A percentile compares a stretch with the other conserved stretches of the same genome.
These are phyloP conservation scores for Nomada lathburiana DNA, from an alignment of 2,888 invertebrate genomes.

Conservation along the genomic window DNA sequence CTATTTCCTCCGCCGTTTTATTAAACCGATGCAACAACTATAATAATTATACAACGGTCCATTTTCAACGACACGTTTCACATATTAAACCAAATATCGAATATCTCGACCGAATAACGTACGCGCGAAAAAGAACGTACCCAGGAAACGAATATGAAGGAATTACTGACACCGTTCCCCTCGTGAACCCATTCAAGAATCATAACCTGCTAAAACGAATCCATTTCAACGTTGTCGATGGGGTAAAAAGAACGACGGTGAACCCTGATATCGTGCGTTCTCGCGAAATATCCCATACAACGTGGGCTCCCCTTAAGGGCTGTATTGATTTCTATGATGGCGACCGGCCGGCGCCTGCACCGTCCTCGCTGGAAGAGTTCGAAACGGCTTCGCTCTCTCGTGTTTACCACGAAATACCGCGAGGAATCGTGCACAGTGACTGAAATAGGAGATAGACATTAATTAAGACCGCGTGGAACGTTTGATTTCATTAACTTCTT, in stretches of 20 bases:
- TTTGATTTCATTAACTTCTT: neutral
- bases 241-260: neutral
- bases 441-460: neutral
- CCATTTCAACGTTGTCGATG: neutral
- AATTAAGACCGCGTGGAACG: neutral
- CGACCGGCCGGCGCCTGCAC: constrained; percentile 75
- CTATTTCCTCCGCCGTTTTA: too few species aligned
- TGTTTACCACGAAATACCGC: constrained; percentile 45
- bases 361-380: constrained; percentile 55
- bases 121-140: neutral
- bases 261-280: constrained; percentile 2
- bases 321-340: constrained; percentile 82
- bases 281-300: constrained; percentile 35
- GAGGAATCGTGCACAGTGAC: constrained; percentile 40
- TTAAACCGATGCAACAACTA: too few species aligned
- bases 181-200: neutral
- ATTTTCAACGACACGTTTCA: too few species aligned
- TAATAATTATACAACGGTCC: too few species aligned
- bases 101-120: neutral
- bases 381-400: constrained; percentile 44
- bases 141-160: neutral
- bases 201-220: neutral
- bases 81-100: too few species aligned
- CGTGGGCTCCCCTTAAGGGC: constrained; percentile 71
- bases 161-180: too few species aligned